A percentile compares a stretch with the other conserved stretches of the same genome.
Evolutionary conservation across 1,140 invertebrate genomes (phyloP).

Genomic region (Polypedilum vanderplanki): DNA sequence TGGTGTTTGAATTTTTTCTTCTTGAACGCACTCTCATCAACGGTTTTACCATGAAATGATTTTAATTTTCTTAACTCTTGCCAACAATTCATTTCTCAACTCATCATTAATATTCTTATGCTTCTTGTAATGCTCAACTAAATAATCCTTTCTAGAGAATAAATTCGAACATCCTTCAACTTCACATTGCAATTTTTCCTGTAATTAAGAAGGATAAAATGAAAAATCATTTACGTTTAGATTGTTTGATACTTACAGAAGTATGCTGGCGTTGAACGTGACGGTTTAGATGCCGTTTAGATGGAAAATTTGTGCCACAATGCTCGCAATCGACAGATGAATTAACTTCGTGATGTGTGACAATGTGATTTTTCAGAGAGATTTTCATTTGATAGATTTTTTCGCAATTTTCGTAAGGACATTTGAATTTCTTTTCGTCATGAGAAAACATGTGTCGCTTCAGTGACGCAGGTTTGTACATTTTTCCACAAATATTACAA

Average conservation of each 20-base stretch:
- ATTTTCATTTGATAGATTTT: slow-evolving; percentile 4
- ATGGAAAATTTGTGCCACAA: neutral
- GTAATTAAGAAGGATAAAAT: too few species aligned
- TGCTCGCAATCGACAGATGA: neutral
- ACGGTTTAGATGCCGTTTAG: neutral
- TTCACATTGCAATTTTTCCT: neutral
- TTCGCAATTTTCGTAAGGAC: neutral
- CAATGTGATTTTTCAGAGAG: neutral
- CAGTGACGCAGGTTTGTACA: neutral
- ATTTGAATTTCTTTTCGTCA: neutral
- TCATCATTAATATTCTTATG: neutral
- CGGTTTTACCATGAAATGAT: neutral
- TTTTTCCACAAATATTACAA: neutral
- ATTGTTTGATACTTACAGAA: neutral
- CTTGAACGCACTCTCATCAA: neutral
- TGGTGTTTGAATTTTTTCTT: too few species aligned
- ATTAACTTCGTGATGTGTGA: neutral
- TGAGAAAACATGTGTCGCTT: neutral
- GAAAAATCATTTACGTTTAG: too few species aligned
- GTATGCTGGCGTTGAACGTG: neutral
- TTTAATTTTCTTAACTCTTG: neutral
- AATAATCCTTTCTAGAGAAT: neutral
- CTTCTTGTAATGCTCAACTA: neutral
- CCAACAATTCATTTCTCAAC: neutral
- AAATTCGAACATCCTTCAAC: neutral